Base-by-base conservation (phyloP, 2,888 invertebrate species). In the Neria commutata region DNA sequence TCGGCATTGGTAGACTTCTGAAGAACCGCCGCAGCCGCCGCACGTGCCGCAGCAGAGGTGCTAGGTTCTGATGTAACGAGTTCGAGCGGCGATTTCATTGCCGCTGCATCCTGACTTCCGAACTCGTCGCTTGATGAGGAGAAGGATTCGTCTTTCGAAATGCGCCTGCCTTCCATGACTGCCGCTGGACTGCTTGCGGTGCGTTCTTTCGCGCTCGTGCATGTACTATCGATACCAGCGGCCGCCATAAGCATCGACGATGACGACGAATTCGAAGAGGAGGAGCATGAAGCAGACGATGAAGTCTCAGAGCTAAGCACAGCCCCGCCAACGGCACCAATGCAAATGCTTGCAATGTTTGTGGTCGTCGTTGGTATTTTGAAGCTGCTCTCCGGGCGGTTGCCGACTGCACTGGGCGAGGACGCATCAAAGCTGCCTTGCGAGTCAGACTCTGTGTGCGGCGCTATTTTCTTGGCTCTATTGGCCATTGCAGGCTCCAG, bases 121-220 rank as follows among this genome's bases (percentile, higher is more conserved):
- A 92, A 95, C 72, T 95, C 95, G 81, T 95, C 95, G 54, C 90
- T 90, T 19, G 87, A 88, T 46, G 87, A 91, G 11, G 89, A 90
- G 23, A 88, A 86, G 1, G 90, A 91, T 73, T 92, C 92, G 74
- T 92, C 91, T 79, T 92, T 91, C 37, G 91, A 91, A 26, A 88
- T 84, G 54, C 91, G 84, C 16, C 88, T 83, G 17, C 72, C 62
- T 55, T 60, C 69, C 2, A 47, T 55, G 1, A 26, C 54, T 11
- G 55, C 8, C 5, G 17, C 21, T 37, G 8, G 11, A 37, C 17
- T 42, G 17, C 17, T 42, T 19, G 6, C 14, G 19, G 19, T 5
- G 19, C 10, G 6, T 11, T 64, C 66, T 11, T 55, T 61, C 26
- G 61, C 34, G 48, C 54, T 61, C 47, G 67, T 48, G 26, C 60